These are phyloP conservation scores for Styela clava DNA, from an alignment of 23 tunicate species.

Conservation along the genomic window DNA sequence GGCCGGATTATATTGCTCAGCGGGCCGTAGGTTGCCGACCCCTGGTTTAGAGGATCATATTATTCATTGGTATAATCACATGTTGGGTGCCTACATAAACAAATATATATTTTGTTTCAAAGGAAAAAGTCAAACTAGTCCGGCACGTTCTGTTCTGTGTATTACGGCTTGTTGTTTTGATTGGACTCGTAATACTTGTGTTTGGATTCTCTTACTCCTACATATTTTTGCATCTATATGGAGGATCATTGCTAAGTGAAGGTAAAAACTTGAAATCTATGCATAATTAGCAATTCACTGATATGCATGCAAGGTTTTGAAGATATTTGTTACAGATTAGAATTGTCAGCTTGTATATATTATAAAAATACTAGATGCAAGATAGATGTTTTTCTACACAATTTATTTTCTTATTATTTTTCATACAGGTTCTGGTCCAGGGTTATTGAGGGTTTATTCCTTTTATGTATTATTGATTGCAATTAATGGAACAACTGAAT, in stretches of 20 bases:
- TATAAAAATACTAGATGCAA: no score
- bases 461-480: conserved; percentile 82
- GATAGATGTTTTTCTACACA: no score
- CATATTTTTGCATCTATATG: conserved; percentile 73
- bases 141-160: conserved; percentile 55
- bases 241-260: conserved; percentile 64
- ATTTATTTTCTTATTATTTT: background rate
- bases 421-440: conserved; percentile 63
- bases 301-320: background rate
- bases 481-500: conserved; percentile 91
- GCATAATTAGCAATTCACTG: background rate
- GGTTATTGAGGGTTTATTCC: conserved; percentile 59
- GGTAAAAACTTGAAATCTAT: conserved; percentile 35
- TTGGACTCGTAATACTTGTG: conserved; percentile 50
- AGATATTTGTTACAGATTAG: no score
- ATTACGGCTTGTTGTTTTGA: conserved; percentile 66
- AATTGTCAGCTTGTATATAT: no score
- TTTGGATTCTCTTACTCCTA: conserved; percentile 80
- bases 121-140: conserved; percentile 45
- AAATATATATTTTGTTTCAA: no score
- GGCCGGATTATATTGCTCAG: no score
- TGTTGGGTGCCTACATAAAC: no score
- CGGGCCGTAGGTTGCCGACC: no score
- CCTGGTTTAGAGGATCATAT: no score
- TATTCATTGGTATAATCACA: no score